phyloP scores from a whole-genome alignment of 1,140 invertebrate genomes.

The Cylas formicarius region DNA sequence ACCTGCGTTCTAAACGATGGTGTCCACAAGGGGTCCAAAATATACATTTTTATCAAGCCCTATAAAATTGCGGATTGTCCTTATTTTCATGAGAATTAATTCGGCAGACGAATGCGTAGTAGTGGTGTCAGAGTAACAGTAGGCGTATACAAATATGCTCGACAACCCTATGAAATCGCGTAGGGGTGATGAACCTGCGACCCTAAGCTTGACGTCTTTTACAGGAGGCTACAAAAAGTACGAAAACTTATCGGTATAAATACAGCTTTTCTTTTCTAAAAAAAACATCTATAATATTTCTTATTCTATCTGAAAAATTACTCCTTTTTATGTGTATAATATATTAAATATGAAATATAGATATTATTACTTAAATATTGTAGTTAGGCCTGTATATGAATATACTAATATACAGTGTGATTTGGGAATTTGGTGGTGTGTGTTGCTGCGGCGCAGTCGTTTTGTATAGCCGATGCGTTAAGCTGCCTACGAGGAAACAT shows the following conservation, averaged over 20 bases:
- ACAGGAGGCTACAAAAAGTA: slow-evolving; percentile 41
- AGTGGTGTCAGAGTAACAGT: too few species aligned
- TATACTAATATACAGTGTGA: slow-evolving; percentile 44
- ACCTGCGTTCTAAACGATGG: too few species aligned
- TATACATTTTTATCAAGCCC: too few species aligned
- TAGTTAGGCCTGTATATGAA: slow-evolving; percentile 45
- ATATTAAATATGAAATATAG: slow-evolving; percentile 40
- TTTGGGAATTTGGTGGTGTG: slow-evolving; percentile 27
- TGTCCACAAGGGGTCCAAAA: too few species aligned
- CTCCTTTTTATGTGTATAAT: slow-evolving; percentile 26
- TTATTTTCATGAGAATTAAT: too few species aligned
- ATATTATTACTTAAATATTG: slow-evolving; percentile 40
- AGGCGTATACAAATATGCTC: slow-evolving; percentile 14
- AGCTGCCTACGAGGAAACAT: too few species aligned
- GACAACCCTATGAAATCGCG: slow-evolving; percentile 27
- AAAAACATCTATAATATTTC: slow-evolving; percentile 37
- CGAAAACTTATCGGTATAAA: slow-evolving; percentile 32
- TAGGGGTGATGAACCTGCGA: slow-evolving; percentile 38
- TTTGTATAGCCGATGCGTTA: slow-evolving; percentile 19
- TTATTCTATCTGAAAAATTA: slow-evolving; percentile 36
- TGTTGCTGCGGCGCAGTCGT: slow-evolving; percentile 28
- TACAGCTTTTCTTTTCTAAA: slow-evolving; percentile 38
- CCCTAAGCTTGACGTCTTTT: slow-evolving; percentile 38
- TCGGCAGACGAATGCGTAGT: too few species aligned
- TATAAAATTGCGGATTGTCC: too few species aligned